phyloP scores from a whole-genome alignment of 2,113 vertebrate genomes.

The Geococcyx californianus region DNA sequence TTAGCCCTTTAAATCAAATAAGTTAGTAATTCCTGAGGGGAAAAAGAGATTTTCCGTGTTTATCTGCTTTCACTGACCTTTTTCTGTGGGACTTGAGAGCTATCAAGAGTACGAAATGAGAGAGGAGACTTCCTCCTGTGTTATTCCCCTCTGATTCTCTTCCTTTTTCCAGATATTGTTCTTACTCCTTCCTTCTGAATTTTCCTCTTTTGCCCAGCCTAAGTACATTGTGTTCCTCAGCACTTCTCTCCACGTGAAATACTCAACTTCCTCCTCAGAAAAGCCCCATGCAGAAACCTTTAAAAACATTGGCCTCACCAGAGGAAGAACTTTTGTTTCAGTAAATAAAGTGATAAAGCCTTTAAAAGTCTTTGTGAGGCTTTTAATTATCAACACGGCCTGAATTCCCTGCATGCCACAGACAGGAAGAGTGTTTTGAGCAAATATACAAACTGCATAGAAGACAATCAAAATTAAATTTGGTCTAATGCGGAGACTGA shows the following conservation, averaged over 20 bases:
- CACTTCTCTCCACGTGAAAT: background rate
- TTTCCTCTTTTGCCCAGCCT: background rate
- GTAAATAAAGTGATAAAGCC: background rate
- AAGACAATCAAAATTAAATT: background rate
- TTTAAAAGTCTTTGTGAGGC: background rate
- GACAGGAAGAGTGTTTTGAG: background rate
- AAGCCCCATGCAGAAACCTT: background rate
- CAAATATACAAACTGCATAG: background rate
- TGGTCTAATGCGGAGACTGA: background rate
- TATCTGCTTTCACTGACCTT: background rate
- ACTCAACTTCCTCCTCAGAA: background rate
- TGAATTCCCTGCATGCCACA: background rate
- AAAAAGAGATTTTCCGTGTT: background rate
- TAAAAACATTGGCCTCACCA: background rate
- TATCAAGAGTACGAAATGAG: background rate
- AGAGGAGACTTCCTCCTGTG: background rate
- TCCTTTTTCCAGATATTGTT: background rate
- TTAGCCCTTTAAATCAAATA: background rate
- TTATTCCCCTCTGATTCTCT: background rate
- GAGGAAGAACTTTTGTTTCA: background rate
- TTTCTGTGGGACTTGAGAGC: background rate
- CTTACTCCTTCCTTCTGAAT: background rate
- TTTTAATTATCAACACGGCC: background rate
- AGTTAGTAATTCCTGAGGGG: background rate
- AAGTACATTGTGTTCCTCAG: background rate